Conservation (phyloP, 37 sponge, comb jelly and placozoan genomes). For the Beroe ovata region DNA sequence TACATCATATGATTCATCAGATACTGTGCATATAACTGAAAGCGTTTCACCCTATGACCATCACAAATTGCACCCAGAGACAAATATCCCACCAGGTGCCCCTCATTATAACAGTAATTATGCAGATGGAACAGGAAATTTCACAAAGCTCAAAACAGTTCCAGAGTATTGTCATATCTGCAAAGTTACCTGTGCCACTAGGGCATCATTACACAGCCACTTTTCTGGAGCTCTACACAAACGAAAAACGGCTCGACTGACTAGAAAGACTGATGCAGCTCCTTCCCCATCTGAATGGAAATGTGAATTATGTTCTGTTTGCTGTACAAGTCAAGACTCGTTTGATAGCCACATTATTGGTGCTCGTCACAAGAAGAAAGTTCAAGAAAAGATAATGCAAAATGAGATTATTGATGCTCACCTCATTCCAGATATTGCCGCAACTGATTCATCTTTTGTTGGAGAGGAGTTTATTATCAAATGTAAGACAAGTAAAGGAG, state of each 20-base stretch:
- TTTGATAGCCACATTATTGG: constrained; percentile 32
- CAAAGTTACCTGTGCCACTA: constrained; percentile 49
- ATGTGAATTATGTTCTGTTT: constrained; percentile 17
- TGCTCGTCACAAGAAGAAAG: background rate
- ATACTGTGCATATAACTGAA: too few species aligned
- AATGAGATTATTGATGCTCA: background rate
- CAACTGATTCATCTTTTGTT: background rate
- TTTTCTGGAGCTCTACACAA: constrained; percentile 55
- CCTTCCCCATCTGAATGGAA: background rate
- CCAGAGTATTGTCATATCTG: constrained; percentile 38
- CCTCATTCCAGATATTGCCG: background rate
- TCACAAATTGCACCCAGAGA: too few species aligned
- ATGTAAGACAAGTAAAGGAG: background rate
- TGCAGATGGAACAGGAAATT: too few species aligned
- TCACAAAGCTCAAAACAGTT: background rate
- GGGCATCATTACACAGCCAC: constrained; percentile 12
- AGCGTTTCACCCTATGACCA: too few species aligned
- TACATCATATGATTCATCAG: too few species aligned
- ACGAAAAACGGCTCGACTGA: background rate
- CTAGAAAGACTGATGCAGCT: background rate
- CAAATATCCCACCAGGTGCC: too few species aligned
- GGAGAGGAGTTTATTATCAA: constrained; percentile 14
- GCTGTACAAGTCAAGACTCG: constrained; percentile 26
- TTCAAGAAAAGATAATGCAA: background rate
- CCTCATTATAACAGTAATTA: too few species aligned